Evolutionary conservation across 1,140 invertebrate genomes (phyloP), one percentile per base, ranked within the genome.

Genomic region (Galleria mellonella): DNA sequence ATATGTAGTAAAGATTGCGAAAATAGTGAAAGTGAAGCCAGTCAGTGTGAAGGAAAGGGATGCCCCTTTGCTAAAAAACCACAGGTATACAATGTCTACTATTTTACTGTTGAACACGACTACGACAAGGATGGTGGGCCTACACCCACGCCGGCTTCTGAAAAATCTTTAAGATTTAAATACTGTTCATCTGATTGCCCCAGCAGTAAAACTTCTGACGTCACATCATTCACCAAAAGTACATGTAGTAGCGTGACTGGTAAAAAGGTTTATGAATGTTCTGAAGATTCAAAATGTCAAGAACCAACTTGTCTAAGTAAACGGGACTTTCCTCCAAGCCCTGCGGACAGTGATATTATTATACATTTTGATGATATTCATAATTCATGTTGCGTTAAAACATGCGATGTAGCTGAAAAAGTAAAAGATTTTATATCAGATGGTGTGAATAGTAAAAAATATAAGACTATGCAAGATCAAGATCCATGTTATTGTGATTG

Each of bases 401-500:
- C 67, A 1, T 84, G 81, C 43, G 70, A 77, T 32, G 62, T 77
- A 11, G 64, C 69, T 11, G 72, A 78, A 33, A 74, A 52, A 47
- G 66, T 84, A 28, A 82, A 82, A 58, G 66, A 72, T 37, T 74
- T 84, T 38, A 77, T 84, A 32, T 62, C 62, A 1, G 77, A 81
- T 32, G 63, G 58, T 28, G 28, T 66, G 0, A 45, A 12, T 10
- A 68, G 40, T 49, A 64, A 63, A 14, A 58, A 63, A 52, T 56
- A 51, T 15, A 67, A 63, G 33, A 55, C 40, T 6, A 6, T 2
- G 17, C 15, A 56, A 23, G 46, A 53, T 2, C 60, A 71, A 5
- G 65, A 81, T 32, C 59, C 70, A 2, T 82, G 81, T 47, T 82
- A 68, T 33, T 84, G 81, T 37, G 77, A 82, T 33, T 84, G 81